Evolutionary conservation across 2,888 invertebrate species (phyloP).

Genomic region (Scaptomyza reducta): DNA sequence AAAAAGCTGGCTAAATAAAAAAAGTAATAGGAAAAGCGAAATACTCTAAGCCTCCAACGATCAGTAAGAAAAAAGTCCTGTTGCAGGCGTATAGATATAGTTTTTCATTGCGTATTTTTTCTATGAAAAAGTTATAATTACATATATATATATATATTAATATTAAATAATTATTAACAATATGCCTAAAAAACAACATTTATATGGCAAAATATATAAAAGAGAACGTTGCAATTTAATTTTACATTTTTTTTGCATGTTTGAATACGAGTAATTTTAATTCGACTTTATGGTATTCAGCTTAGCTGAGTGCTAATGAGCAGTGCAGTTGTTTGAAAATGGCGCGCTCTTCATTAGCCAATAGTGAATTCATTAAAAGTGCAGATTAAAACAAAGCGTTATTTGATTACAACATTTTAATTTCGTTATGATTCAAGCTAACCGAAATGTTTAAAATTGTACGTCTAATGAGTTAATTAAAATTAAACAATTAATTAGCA

Average conservation of each 20-base stretch:
- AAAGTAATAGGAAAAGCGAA: constrained; percentile 16
- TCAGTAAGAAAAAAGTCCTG: constrained; percentile 13
- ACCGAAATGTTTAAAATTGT: constrained; percentile 22
- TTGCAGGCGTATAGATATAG: constrained; percentile 15
- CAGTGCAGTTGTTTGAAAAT: constrained; percentile 8
- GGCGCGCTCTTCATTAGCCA: constrained; percentile 18
- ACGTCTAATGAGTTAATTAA: constrained; percentile 58
- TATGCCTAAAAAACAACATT: constrained; percentile 19
- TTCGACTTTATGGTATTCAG: neutral
- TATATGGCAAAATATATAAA: constrained; percentile 10
- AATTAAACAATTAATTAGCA: constrained; percentile 61
- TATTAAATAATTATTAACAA: constrained; percentile 25
- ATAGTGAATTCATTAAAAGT: constrained; percentile 20
- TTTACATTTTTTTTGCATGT: neutral
- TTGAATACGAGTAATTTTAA: constrained; percentile 1
- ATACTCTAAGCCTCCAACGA: constrained; percentile 7
- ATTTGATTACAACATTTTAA: constrained; percentile 41
- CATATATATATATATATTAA: constrained; percentile 5
- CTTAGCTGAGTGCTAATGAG: constrained; percentile 1
- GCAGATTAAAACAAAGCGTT: constrained; percentile 15
- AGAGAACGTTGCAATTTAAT: neutral
- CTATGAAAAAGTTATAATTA: constrained; percentile 68
- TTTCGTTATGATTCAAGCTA: constrained; percentile 41
- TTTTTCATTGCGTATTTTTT: constrained; percentile 63
- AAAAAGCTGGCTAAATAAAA: constrained; percentile 30